These are phyloP conservation scores for Pelagia noctiluca DNA, from an alignment of 30 jellyfish, hydroid and myxozoan species.

Conservation along the genomic window DNA sequence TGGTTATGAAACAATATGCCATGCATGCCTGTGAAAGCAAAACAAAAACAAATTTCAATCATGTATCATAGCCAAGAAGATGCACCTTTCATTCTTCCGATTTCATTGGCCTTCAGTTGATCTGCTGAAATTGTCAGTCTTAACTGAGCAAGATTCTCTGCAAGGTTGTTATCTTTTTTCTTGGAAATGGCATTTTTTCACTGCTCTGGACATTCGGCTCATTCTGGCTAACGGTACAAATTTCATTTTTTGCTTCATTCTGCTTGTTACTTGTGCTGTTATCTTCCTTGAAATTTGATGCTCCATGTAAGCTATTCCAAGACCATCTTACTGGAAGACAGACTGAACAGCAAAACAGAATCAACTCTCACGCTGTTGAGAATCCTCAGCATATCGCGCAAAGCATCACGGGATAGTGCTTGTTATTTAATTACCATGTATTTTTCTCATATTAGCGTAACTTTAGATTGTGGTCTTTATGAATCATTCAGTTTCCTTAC, in stretches of 20 bases:
- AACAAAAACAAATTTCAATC: background rate
- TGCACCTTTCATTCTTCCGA: background rate
- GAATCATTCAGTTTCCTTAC: too few relatives aligned
- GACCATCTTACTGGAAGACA: conserved; percentile 22
- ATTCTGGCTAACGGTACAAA: background rate
- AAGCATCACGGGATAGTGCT: too few relatives aligned
- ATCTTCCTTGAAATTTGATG: background rate
- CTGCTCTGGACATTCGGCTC: background rate
- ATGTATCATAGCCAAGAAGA: background rate
- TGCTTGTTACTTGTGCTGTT: background rate
- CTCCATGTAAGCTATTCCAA: background rate
- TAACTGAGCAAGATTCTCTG: background rate
- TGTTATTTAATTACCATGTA: too few relatives aligned
- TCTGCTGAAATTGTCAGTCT: background rate
- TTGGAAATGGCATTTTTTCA: background rate
- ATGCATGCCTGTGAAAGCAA: conserved; percentile 87
- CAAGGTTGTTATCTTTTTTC: background rate
- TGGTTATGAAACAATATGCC: conserved; percentile 96
- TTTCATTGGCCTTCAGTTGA: conserved; percentile 5
- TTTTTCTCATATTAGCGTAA: too few relatives aligned
- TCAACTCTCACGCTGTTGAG: background rate
- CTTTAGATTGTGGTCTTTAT: too few relatives aligned
- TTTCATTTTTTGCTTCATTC: background rate
- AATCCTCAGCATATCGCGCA: background rate
- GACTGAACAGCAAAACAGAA: background rate